Evolutionary conservation across 2,888 invertebrate species (phyloP).

Genomic region (Drosophila paracracens): DNA sequence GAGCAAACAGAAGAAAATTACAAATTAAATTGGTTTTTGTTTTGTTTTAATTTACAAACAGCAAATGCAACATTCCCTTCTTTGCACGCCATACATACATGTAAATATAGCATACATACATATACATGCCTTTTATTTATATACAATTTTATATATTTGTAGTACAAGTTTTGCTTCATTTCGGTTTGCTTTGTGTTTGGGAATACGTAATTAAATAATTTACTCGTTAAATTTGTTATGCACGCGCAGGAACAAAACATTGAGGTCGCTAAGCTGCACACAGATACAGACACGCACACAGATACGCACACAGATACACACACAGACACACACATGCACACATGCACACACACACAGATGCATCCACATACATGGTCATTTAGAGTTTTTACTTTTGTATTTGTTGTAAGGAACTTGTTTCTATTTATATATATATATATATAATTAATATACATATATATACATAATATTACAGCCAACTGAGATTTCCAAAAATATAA

Average conservation of each 20-base stretch:
- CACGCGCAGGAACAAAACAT: conserved; percentile 50
- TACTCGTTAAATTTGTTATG: conserved; percentile 25
- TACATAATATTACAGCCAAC: neutral
- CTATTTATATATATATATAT: conserved; percentile 13
- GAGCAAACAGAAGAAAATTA: conserved; percentile 5
- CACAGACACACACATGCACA: neutral
- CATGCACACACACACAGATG: neutral
- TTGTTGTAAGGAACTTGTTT: conserved; percentile 48
- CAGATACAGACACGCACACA: conserved; percentile 5
- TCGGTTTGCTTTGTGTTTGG: conserved; percentile 1
- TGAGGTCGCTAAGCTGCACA: conserved; percentile 48
- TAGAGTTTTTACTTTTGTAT: conserved; percentile 10
- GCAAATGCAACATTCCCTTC: conserved; percentile 40
- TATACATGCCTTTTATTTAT: conserved; percentile 16
- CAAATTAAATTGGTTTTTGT: conserved; percentile 34
- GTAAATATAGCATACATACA: conserved; percentile 30
- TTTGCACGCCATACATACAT: conserved; percentile 13
- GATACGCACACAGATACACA: neutral
- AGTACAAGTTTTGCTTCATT: conserved; percentile 18
- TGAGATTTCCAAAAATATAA: too few species aligned
- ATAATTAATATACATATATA: neutral
- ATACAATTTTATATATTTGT: conserved; percentile 28
- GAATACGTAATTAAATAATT: conserved; percentile 21
- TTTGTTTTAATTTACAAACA: conserved; percentile 48
- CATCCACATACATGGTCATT: neutral